Base-by-base conservation (phyloP, 1,140 invertebrate genomes). In the Drosophila nigromelanica region DNA sequence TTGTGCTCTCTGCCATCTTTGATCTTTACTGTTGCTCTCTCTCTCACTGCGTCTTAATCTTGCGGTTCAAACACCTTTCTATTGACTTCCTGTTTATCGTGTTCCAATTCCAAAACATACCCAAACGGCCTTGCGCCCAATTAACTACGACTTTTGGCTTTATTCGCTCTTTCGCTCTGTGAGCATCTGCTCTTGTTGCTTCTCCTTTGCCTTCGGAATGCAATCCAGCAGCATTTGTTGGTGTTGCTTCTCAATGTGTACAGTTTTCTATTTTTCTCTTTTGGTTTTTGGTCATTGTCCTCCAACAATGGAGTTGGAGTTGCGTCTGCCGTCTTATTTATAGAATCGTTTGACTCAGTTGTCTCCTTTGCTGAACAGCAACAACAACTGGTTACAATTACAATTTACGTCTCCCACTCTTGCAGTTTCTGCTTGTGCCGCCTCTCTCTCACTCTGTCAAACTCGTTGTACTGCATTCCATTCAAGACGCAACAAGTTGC, bases 401-500 rank as follows among this genome's bases (percentile, higher is more conserved):
- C 52, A 63, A 70, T 74, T 74, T 63, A 62, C 70, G 72, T 70
- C 64, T 59, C 72, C 37, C 64, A 62, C 59, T 70, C 21, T 50
- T 47, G 59, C 43, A 39, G 58, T 61, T 59, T 43, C 37, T 54
- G 45, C 52, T 21, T 39, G n/a, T 52, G 37, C 12, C 40, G 30
- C 50, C 30, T 43, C 48, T 55, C 21, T 15, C 39, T 37, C 35
- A 24, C 50, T 64, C 58, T 70, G 47, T 64, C 73, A 85, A 86
- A 86, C 81, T 80, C 64, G 81, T 86, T 87, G 58, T 66, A 72
- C 85, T 59, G 82, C 81, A 81, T 86, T 86, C 81, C 80, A 58
- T 40, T 60, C 56, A 30, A 39, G 72, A 64, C 64, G 70, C 80
- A 85, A 78, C 81, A 75, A 86, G 80, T 86, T 85, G 81, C 70